These are phyloP conservation scores for Osedax fenrisi DNA, from an alignment of 2,888 invertebrate genomes.

Conservation along the genomic window DNA sequence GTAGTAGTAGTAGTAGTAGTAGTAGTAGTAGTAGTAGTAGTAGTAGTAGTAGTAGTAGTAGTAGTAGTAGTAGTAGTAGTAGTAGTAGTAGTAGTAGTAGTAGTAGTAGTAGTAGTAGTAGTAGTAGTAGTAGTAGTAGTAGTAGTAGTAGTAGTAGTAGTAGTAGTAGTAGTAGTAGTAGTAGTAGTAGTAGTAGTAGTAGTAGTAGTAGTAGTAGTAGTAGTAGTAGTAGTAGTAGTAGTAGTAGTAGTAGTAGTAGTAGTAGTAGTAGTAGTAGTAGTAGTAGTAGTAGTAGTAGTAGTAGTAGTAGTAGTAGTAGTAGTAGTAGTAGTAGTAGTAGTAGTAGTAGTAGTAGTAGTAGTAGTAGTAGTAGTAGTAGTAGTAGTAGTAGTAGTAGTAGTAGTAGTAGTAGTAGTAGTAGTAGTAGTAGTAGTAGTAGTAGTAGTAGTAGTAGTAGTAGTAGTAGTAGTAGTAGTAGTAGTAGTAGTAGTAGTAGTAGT, in stretches of 20 bases:
- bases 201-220: neutral
- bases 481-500: too few relatives aligned
- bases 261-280: too few relatives aligned
- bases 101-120: neutral
- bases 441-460: too few relatives aligned
- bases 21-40: neutral
- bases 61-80: neutral
- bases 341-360: too few relatives aligned
- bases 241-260: too few relatives aligned
- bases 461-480: too few relatives aligned
- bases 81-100: neutral
- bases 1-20: neutral
- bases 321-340: too few relatives aligned
- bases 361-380: too few relatives aligned
- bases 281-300: neutral
- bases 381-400: too few relatives aligned
- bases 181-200: neutral
- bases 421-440: too few relatives aligned
- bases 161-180: neutral
- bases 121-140: neutral
- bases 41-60: neutral
- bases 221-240: neutral
- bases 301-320: slow-evolving; percentile 2
- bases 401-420: too few relatives aligned
- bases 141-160: neutral